phyloP scores from a whole-genome alignment of 2,113 vertebrate genomes.

The Psammodynastes pulverulentus region DNA sequence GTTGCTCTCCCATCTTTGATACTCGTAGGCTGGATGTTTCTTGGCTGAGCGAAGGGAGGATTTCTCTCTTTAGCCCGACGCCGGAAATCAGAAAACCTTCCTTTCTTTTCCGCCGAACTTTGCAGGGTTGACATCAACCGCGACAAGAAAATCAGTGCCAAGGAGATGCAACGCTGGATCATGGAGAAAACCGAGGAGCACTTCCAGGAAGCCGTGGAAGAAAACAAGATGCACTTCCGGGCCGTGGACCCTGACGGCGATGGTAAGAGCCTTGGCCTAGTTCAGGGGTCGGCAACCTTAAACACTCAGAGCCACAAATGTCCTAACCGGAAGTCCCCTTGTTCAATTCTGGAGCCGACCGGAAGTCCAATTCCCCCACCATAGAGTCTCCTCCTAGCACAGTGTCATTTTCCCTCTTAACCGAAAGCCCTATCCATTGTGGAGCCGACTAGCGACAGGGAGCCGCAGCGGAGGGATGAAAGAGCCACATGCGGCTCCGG shows the following conservation, averaged over 20 bases:
- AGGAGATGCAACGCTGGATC: slow-evolving; percentile 95
- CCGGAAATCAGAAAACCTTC: not conserved
- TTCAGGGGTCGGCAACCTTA: no score
- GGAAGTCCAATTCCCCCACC: no score
- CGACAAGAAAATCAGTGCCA: slow-evolving; percentile 83
- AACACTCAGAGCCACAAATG: no score
- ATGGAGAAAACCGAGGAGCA: slow-evolving; percentile 95
- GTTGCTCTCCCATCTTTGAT: not conserved
- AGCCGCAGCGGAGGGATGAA: no score
- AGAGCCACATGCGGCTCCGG: no score
- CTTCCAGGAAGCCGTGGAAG: slow-evolving; percentile 86
- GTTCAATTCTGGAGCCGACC: no score
- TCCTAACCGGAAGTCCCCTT: no score
- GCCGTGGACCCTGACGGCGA: slow-evolving; percentile 91
- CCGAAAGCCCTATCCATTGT: no score
- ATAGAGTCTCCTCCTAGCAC: no score
- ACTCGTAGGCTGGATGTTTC: not conserved
- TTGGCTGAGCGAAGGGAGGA: not conserved
- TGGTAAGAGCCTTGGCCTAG: slow-evolving; percentile 69
- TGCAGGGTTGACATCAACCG: slow-evolving; percentile 85
- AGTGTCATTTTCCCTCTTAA: no score
- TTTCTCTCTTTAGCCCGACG: not conserved
- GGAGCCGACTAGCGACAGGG: no score
- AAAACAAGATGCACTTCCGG: slow-evolving; percentile 88
- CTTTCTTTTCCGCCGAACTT: fast-evolving